Evolutionary conservation across 2,888 invertebrate species (phyloP).

Genomic region (Harmothoe impar): DNA sequence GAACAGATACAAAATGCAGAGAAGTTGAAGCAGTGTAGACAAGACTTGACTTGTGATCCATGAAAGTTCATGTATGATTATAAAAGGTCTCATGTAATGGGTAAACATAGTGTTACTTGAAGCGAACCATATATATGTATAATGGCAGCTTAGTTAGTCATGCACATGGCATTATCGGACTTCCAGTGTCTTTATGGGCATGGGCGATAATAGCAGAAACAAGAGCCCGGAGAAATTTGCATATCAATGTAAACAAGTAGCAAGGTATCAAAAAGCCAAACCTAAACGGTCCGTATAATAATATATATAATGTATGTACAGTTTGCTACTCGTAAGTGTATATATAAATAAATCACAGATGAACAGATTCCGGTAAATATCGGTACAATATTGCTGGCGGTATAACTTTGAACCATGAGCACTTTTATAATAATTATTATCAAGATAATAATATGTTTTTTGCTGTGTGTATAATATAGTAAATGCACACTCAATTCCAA

Average conservation of each 20-base stretch:
- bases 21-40: no score
- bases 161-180: background rate
- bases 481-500: no score
- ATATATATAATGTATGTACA: background rate
- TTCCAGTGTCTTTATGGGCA: background rate
- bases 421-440: background rate
- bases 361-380: background rate
- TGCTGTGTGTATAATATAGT: no score
- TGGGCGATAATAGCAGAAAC: background rate
- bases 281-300: slow-evolving; percentile 8
- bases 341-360: slow-evolving; percentile 19
- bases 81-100: no score
- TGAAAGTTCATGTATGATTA: no score
- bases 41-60: no score
- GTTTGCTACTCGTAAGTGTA: background rate
- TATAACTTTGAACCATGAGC: slow-evolving; percentile 2
- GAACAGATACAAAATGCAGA: no score
- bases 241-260: background rate
- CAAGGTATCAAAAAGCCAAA: slow-evolving; percentile 21
- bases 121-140: no score
- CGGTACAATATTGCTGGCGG: background rate
- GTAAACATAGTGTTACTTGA: no score
- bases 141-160: no score
- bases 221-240: background rate
- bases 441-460: no score